Evolutionary conservation across 2,113 vertebrate species (phyloP).

Genomic region (Heterotilapia buettikoferi): DNA sequence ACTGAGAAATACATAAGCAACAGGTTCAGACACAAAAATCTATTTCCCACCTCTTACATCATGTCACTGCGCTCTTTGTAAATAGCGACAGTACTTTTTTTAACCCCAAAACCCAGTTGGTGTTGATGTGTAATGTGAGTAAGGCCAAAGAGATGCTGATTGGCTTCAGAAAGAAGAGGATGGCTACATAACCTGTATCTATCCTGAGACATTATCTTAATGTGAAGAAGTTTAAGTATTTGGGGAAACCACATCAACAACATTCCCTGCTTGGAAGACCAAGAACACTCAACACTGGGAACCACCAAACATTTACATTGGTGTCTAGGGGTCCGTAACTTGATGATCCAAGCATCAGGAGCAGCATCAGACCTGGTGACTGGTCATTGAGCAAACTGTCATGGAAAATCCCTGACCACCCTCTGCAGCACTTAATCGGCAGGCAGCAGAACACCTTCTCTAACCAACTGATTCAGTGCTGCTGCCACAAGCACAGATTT

Average conservation of each 20-base stretch:
- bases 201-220: not conserved
- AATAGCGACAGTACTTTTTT: not conserved
- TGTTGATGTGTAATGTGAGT: not conserved
- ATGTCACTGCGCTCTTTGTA: not conserved
- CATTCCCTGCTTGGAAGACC: not conserved
- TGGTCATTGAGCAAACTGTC: not conserved
- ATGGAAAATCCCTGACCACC: not conserved
- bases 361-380: not conserved
- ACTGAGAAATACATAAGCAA: not conserved
- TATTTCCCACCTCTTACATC: not conserved
- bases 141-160: not conserved
- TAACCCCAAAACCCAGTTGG: not conserved
- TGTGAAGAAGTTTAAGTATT: not conserved
- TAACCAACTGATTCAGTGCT: not conserved
- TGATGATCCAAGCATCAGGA: not conserved
- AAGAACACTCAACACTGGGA: not conserved
- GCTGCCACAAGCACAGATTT: not conserved
- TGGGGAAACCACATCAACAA: not conserved
- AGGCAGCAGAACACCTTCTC: not conserved
- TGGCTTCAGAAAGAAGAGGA: not conserved
- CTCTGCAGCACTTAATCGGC: not conserved
- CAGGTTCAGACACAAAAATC: not conserved
- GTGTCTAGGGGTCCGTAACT: not conserved
- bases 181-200: not conserved
- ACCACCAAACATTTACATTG: not conserved